A percentile compares a stretch with the other conserved stretches of the same genome.
phyloP scores from a whole-genome alignment of 2,797 vertebrate species.

The Takifugu ocellatus region DNA sequence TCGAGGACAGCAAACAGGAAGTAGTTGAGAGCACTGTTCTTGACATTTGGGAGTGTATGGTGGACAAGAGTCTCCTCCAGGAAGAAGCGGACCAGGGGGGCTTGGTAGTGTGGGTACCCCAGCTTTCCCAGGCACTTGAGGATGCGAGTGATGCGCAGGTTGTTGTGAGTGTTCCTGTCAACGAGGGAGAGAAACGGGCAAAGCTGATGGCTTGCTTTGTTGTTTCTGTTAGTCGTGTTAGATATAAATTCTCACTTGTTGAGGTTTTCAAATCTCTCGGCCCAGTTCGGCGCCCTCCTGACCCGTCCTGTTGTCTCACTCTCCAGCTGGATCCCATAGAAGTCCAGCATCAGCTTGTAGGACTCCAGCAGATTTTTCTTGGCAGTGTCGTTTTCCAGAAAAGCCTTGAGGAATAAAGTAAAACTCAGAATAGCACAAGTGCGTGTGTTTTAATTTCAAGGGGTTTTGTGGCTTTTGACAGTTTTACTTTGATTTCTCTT shows the following conservation, averaged over 20 bases:
- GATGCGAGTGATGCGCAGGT: slow-evolving; percentile 90
- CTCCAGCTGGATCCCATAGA: slow-evolving; percentile 84
- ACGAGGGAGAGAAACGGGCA: neutral
- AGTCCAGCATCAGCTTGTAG: slow-evolving; percentile 91
- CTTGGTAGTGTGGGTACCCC: slow-evolving; percentile 81
- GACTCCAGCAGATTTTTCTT: slow-evolving; percentile 75
- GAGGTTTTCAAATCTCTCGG: slow-evolving; percentile 80
- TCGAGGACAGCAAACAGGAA: slow-evolving; percentile 85
- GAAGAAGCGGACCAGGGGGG: slow-evolving; percentile 87
- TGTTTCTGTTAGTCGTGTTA: neutral
- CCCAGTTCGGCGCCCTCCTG: slow-evolving; percentile 72
- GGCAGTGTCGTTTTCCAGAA: slow-evolving; percentile 57
- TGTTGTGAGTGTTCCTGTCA: slow-evolving; percentile 85
- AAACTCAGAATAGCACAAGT: neutral
- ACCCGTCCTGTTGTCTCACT: slow-evolving; percentile 73
- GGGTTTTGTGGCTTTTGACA: neutral
- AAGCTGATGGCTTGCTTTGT: neutral
- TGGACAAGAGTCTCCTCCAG: slow-evolving; percentile 81
- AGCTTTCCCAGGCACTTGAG: slow-evolving; percentile 91
- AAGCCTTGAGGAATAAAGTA: slow-evolving; percentile 64
- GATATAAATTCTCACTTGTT: slow-evolving; percentile 70
- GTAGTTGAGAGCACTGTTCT: slow-evolving; percentile 86
- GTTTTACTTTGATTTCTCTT: slow-evolving; percentile 81
- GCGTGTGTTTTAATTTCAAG: neutral
- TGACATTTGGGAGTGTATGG: slow-evolving; percentile 67